phyloP scores from a whole-genome alignment of 2,113 vertebrate genomes.

The Pseudorasbora parva region DNA sequence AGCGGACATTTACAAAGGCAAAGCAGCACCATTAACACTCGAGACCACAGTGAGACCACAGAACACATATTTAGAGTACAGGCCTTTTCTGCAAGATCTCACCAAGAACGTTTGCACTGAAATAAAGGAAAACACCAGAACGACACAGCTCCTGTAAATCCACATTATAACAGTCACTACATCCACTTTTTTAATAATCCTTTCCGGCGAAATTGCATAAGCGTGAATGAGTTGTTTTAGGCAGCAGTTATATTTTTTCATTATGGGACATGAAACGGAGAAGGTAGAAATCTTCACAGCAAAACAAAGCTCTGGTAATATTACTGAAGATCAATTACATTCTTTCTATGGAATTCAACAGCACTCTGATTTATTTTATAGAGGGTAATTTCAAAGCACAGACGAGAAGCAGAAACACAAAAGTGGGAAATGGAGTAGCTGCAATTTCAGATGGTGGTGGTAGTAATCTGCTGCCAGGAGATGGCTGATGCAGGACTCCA shows the following conservation, averaged over 20 bases:
- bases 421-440: slow-evolving; percentile 28
- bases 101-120: neutral
- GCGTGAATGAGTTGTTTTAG: slow-evolving; percentile 61
- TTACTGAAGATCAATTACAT: slow-evolving; percentile 68
- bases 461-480: slow-evolving; percentile 33
- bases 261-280: slow-evolving; percentile 63
- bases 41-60: neutral
- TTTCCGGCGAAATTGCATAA: slow-evolving; percentile 62
- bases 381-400: slow-evolving; percentile 24
- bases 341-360: slow-evolving; percentile 46
- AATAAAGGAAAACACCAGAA: slow-evolving; percentile 8
- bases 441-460: slow-evolving; percentile 31
- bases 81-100: slow-evolving; percentile 5
- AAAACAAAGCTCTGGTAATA: slow-evolving; percentile 65
- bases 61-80: neutral
- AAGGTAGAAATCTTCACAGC: slow-evolving; percentile 56
- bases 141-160: neutral
- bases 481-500: slow-evolving; percentile 2
- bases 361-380: slow-evolving; percentile 34
- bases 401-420: neutral
- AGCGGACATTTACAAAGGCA: slow-evolving; percentile 26
- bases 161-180: slow-evolving; percentile 53
- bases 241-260: slow-evolving; percentile 70
- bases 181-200: slow-evolving; percentile 60
- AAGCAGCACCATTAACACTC: slow-evolving; percentile 28